These are phyloP conservation scores for Rhagonycha lutea DNA, from an alignment of 2,888 invertebrate species.

Conservation along the genomic window DNA sequence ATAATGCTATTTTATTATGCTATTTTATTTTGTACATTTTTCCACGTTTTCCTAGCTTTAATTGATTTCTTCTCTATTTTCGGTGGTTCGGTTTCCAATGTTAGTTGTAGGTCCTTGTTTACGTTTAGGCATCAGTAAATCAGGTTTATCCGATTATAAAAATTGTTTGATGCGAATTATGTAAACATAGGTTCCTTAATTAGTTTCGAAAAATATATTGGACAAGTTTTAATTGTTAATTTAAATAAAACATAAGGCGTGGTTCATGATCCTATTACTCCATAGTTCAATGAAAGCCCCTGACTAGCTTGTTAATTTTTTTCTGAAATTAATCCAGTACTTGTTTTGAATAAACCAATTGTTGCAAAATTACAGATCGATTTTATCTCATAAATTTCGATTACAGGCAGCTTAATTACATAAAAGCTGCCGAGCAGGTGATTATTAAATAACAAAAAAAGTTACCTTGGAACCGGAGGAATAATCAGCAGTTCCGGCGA, in stretches of 20 bases:
- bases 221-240: neutral
- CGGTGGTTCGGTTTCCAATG: no score
- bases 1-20: no score
- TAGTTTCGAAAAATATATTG: neutral
- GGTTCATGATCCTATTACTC: neutral
- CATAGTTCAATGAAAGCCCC: neutral
- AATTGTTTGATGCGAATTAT: no score
- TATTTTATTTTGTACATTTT: no score
- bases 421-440: neutral
- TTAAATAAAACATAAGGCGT: neutral
- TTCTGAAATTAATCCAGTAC: neutral
- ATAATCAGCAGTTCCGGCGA: constrained; percentile 35
- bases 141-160: no score
- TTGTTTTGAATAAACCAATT: neutral
- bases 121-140: no score
- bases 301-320: neutral
- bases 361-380: neutral
- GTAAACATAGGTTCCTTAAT: neutral
- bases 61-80: no score
- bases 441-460: constrained; percentile 1
- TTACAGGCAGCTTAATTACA: neutral
- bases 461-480: constrained; percentile 36
- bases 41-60: no score
- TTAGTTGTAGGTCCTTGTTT: no score
- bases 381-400: neutral